A percentile compares a stretch with the other conserved stretches of the same genome.
Conservation (phyloP, 2,888 invertebrate species). For the Platynereis dumerilii region DNA sequence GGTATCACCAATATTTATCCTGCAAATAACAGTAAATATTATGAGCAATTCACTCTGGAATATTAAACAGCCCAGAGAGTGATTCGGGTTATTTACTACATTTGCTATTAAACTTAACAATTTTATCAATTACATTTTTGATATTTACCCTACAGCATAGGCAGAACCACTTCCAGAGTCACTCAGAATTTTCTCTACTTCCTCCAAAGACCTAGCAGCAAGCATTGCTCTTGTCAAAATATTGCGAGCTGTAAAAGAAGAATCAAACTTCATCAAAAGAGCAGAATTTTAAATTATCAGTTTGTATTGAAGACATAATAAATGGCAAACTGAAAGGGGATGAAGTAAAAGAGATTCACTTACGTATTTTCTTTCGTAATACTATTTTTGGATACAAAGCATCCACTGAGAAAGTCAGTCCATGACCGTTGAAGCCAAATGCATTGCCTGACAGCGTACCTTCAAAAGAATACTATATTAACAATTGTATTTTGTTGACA, state of each 20-base stretch:
- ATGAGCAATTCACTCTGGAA: too few relatives aligned
- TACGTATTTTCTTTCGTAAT: neutral
- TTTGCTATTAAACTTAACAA: too few relatives aligned
- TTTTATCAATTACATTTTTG: too few relatives aligned
- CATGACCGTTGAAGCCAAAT: slow-evolving; percentile 1
- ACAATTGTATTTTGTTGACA: too few relatives aligned
- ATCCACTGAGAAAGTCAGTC: slow-evolving; percentile 3
- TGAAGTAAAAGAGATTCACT: too few relatives aligned
- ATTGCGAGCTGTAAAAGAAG: neutral
- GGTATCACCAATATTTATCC: neutral
- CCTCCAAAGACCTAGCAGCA: neutral
- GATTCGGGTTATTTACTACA: too few relatives aligned
- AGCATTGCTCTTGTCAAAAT: neutral
- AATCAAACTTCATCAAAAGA: neutral
- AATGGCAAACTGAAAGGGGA: too few relatives aligned
- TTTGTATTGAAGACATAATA: too few relatives aligned
- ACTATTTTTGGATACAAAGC: slow-evolving; percentile 8
- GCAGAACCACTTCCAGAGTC: neutral
- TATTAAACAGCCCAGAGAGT: too few relatives aligned
- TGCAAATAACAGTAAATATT: neutral
- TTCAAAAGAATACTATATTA: neutral
- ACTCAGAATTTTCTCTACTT: neutral
- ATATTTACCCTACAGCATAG: neutral
- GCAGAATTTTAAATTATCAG: too few relatives aligned
- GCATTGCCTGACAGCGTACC: slow-evolving; percentile 1